Evolutionary conservation across 2,113 vertebrate species (phyloP).

Genomic region (Tragelaphus imberbis): DNA sequence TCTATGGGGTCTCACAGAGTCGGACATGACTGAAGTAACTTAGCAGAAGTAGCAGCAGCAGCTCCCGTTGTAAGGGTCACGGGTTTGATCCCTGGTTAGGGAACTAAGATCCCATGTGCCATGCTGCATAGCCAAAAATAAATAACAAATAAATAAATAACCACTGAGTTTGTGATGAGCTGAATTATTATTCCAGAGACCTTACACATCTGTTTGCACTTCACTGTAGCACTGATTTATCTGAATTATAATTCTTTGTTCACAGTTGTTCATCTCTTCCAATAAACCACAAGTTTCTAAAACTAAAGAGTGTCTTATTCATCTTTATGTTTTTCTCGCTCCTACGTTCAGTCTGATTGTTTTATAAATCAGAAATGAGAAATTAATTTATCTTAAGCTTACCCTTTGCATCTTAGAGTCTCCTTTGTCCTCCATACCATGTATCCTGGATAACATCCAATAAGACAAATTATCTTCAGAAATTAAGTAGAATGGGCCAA

Average conservation of each 20-base stretch:
- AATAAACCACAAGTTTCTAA: not conserved
- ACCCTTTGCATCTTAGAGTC: not conserved
- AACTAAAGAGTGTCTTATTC: not conserved
- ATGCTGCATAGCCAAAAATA: not conserved
- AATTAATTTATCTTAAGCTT: not conserved
- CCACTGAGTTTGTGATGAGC: not conserved
- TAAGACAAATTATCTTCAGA: not conserved
- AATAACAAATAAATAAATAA: not conserved
- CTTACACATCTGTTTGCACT: not conserved
- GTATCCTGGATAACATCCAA: not conserved
- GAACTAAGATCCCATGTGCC: not conserved
- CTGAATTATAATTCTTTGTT: not conserved
- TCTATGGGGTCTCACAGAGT: too few relatives aligned
- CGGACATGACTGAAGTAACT: too few relatives aligned
- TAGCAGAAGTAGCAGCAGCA: too few relatives aligned
- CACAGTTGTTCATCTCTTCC: not conserved
- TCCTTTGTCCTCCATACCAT: not conserved
- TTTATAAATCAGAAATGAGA: not conserved
- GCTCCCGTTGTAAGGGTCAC: not conserved
- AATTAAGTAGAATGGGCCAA: not conserved
- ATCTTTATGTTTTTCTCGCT: not conserved
- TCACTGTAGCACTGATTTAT: not conserved
- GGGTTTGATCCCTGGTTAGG: rapidly evolving
- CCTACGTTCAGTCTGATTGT: not conserved
- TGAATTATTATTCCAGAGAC: not conserved